Evolutionary conservation across 2,888 invertebrate genomes (phyloP).

Genomic region (Metopia argyrocephala): DNA sequence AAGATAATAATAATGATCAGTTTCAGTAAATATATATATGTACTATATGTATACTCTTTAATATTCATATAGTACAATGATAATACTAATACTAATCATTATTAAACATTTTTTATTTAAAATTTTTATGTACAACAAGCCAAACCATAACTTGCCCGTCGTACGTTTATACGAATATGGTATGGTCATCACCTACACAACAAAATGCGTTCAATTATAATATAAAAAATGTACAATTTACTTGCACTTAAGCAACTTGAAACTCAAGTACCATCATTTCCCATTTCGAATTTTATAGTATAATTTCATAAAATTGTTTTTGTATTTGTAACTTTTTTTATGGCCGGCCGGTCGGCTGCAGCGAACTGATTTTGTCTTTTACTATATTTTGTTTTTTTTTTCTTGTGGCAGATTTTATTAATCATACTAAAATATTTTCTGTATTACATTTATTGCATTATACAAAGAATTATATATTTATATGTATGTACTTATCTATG

Average conservation of each 20-base stretch:
- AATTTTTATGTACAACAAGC: too few relatives aligned
- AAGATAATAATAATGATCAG: constrained; percentile 34
- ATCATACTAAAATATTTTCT: constrained; percentile 29
- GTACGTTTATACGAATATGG: too few relatives aligned
- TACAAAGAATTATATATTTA: background rate
- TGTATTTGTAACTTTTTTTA: constrained; percentile 12
- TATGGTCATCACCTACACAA: too few relatives aligned
- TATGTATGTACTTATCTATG: background rate
- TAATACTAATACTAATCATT: constrained; percentile 34
- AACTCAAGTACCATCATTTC: constrained; percentile 31
- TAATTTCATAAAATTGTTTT: constrained; percentile 32
- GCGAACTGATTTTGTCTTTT: background rate
- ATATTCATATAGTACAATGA: background rate
- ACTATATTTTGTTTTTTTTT: background rate
- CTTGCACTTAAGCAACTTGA: background rate
- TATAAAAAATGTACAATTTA: background rate
- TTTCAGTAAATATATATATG: constrained; percentile 35
- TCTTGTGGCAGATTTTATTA: constrained; percentile 38
- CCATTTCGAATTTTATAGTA: constrained; percentile 1
- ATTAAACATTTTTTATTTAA: constrained; percentile 39
- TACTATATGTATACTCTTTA: background rate
- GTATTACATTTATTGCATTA: too few relatives aligned
- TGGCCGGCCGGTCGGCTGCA: background rate
- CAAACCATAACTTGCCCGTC: too few relatives aligned
- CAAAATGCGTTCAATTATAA: constrained; percentile 37